These are phyloP conservation scores for Hoplodrina ambigua DNA, from an alignment of 2,888 invertebrate genomes.

Conservation along the genomic window DNA sequence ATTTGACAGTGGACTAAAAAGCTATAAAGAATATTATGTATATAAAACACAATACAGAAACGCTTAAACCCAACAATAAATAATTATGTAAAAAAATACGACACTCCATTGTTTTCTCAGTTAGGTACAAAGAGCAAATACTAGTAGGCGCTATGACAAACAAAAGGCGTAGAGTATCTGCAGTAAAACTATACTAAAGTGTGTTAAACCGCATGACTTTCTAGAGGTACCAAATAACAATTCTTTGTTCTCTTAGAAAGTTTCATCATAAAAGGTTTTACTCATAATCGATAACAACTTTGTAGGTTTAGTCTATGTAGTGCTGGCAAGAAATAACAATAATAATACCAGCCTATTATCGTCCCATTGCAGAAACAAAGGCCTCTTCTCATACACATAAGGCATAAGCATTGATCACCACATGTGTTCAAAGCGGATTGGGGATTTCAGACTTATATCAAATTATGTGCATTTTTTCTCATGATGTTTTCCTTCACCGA, in stretches of 20 bases:
- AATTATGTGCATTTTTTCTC: too few species aligned
- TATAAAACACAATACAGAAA: slow-evolving; percentile 6
- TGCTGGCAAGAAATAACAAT: neutral
- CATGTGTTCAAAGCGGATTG: too few species aligned
- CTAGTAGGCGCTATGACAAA: slow-evolving; percentile 32
- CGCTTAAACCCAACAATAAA: slow-evolving; percentile 9
- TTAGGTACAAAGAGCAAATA: slow-evolving; percentile 32
- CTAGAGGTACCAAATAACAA: slow-evolving; percentile 36
- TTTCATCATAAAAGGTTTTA: slow-evolving; percentile 13
- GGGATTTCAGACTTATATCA: too few species aligned
- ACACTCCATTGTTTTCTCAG: slow-evolving; percentile 27
- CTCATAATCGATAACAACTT: slow-evolving; percentile 12
- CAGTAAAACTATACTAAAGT: slow-evolving; percentile 13
- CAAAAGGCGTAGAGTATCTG: slow-evolving; percentile 19
- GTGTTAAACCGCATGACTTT: slow-evolving; percentile 50
- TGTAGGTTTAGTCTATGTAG: neutral
- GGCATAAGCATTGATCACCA: too few species aligned
- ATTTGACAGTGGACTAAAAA: too few species aligned
- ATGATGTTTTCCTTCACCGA: too few species aligned
- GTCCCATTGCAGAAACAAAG: too few species aligned
- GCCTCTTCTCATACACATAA: too few species aligned
- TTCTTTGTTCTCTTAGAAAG: slow-evolving; percentile 51
- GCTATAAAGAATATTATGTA: too few species aligned
- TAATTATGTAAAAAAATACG: slow-evolving; percentile 13
- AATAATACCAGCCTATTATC: too few species aligned